phyloP scores from a whole-genome alignment of 2,888 invertebrate species.

The Patella caerulea region DNA sequence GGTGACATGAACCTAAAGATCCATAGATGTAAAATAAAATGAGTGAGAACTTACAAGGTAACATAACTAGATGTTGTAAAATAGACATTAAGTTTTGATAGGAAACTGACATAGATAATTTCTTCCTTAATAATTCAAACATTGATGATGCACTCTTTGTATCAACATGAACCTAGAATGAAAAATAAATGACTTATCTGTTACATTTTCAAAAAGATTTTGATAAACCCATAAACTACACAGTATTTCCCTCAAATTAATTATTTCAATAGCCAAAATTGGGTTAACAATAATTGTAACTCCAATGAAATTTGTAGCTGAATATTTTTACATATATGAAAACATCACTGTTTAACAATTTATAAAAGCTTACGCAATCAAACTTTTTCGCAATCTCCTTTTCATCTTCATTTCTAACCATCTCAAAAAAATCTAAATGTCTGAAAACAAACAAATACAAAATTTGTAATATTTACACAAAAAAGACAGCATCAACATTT shows the following conservation, averaged over 20 bases:
- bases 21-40: too few relatives aligned
- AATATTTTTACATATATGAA: too few relatives aligned
- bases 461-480: neutral
- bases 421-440: conserved; percentile 98
- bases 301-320: too few relatives aligned
- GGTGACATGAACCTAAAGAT: too few relatives aligned
- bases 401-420: conserved; percentile 97
- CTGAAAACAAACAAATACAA: conserved; percentile 70
- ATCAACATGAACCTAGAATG: conserved; percentile 84
- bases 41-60: conserved; percentile 79
- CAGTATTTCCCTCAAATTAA: too few relatives aligned
- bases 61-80: conserved; percentile 87
- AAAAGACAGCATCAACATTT: conserved; percentile 74
- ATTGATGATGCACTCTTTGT: conserved; percentile 93
- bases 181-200: neutral
- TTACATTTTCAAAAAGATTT: too few relatives aligned
- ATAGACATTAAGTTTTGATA: conserved; percentile 93
- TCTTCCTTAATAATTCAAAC: conserved; percentile 90
- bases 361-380: conserved; percentile 77
- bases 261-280: too few relatives aligned
- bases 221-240: too few relatives aligned
- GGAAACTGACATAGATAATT: conserved; percentile 91
- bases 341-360: neutral
- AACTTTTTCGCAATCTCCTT: conserved; percentile 91
- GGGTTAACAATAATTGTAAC: too few relatives aligned